These are phyloP conservation scores for Thereva unica DNA, from an alignment of 2,888 invertebrate species.

Conservation along the genomic window DNA sequence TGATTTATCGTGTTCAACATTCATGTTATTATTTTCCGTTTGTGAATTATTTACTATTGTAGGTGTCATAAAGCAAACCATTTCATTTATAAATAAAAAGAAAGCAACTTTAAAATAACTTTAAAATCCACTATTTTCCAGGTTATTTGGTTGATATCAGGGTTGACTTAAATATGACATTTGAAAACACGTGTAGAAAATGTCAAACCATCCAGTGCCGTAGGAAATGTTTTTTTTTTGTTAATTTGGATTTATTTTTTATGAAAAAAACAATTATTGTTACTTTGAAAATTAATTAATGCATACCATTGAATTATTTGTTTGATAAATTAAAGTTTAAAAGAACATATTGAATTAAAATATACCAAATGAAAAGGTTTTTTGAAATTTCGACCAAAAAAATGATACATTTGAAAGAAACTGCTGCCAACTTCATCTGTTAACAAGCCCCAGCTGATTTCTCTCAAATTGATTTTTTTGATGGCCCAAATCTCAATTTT, in stretches of 20 bases:
- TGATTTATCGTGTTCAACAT: not conserved
- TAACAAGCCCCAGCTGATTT: slow-evolving; percentile 36
- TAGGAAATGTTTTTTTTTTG: too few species aligned
- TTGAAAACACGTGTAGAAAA: too few species aligned
- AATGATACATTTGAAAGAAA: not conserved
- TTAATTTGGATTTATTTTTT: too few species aligned
- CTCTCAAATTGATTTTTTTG: slow-evolving; percentile 38
- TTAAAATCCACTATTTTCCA: slow-evolving; percentile 4
- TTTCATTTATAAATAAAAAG: slow-evolving; percentile 13
- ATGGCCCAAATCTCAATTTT: slow-evolving; percentile 14
- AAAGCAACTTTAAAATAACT: not conserved
- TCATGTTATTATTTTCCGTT: slow-evolving; percentile 1
- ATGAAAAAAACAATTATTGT: too few species aligned
- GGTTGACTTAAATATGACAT: too few species aligned
- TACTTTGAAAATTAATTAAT: too few species aligned
- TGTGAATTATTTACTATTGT: slow-evolving; percentile 8
- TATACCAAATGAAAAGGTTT: too few species aligned
- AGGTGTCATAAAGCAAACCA: slow-evolving; percentile 35
- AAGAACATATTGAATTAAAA: too few species aligned
- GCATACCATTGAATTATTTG: too few species aligned
- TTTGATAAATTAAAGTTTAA: too few species aligned
- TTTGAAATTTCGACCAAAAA: too few species aligned
- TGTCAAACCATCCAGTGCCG: too few species aligned
- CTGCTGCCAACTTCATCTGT: slow-evolving; percentile 7
- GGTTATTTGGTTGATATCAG: slow-evolving; percentile 11